Evolutionary conservation across 1,140 invertebrate species (phyloP).

Genomic region (Leptinotarsa lineolata): DNA sequence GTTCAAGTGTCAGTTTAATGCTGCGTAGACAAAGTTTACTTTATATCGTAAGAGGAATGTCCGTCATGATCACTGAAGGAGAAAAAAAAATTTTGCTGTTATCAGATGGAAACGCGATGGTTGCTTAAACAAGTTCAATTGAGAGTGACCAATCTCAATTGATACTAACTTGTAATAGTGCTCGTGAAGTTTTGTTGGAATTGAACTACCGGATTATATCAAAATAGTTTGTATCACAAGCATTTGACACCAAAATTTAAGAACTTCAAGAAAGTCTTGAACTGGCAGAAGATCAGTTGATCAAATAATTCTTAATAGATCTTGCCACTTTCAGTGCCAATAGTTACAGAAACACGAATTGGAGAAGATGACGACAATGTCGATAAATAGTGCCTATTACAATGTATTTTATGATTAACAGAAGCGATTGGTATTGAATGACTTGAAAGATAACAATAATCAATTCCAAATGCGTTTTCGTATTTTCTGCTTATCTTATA

Average conservation of each 20-base stretch:
- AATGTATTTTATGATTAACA: not conserved
- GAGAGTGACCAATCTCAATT: not conserved
- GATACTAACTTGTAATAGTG: not conserved
- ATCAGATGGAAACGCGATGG: not conserved
- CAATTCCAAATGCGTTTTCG: not conserved
- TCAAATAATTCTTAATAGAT: too few relatives aligned
- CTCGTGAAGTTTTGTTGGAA: not conserved
- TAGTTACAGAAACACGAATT: too few relatives aligned
- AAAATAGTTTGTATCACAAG: not conserved
- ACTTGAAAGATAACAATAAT: not conserved
- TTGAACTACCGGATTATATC: not conserved
- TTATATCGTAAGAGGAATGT: not conserved
- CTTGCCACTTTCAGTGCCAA: too few relatives aligned
- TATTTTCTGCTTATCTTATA: too few relatives aligned
- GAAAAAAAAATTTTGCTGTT: not conserved
- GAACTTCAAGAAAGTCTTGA: not conserved
- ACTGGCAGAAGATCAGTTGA: not conserved
- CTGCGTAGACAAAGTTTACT: too few relatives aligned
- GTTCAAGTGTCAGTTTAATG: too few relatives aligned
- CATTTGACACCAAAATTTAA: not conserved
- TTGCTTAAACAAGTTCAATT: not conserved
- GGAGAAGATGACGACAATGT: not conserved
- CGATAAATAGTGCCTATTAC: not conserved
- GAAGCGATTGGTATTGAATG: not conserved
- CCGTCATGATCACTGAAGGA: not conserved